Base-by-base conservation (phyloP, 2,888 invertebrate species). In the Crepidodera aurea region DNA sequence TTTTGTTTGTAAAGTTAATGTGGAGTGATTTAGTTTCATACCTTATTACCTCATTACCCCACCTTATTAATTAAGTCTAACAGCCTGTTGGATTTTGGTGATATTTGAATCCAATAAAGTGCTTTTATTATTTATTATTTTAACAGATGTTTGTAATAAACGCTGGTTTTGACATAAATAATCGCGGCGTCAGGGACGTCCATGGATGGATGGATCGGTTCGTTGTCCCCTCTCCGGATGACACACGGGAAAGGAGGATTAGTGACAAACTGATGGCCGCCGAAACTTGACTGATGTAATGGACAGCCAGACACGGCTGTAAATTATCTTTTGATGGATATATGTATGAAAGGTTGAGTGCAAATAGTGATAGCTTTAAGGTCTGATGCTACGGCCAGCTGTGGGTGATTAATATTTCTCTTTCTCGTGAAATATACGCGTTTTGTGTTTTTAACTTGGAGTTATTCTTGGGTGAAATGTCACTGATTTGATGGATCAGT, bases 281-380 rank as follows among this genome's bases (percentile, higher is more conserved):
- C 44, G 57, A 67, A 67, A 65, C 64, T 65, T 69, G 69, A 69
- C 65, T 67, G 69, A 69, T 67, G 64, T 67, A 67, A 67, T 59
- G 65, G 69, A 69, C 69, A 66, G 66, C 50, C 65, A 51, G 64
- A 57, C 57, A 57, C 61, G 62, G 53, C 57, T 62, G 62, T 67
- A 69, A 65, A 69, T 69, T 69, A 69, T 69, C 69, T 67, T 64
- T 60, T 69, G 69, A 69, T 65, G 69, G 69, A 69, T 69, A 67
- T 69, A 69, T 69, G 67, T 69, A 60, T 62, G 69, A 64, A 65
- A 67, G 69, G 66, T 69, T 69, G 69, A 69, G 69, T 69, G 69
- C 69, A 67, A 69, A 69, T 65, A 69, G 65, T 69, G 69, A 69
- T 69, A 69, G 69, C 64, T 67, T 58, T 62, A 66, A 66, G 64